Conservation (phyloP, 1,140 invertebrate species). For the Lithobius niger region DNA sequence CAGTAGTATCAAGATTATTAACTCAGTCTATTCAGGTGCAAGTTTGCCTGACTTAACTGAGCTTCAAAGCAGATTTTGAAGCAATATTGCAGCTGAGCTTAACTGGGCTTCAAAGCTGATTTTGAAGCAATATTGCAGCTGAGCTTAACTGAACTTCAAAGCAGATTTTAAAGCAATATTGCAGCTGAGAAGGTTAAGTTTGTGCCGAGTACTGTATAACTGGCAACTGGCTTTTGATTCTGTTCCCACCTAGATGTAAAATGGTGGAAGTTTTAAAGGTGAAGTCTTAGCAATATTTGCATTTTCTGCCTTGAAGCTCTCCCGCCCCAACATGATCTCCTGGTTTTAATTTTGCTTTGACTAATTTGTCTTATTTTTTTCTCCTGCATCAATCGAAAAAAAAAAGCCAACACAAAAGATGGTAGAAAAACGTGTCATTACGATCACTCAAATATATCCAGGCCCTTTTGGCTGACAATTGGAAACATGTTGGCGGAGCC, state of each 20-base stretch:
- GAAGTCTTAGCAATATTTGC: neutral
- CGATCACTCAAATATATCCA: constrained; percentile 2
- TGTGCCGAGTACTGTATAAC: neutral
- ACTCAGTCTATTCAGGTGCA: constrained; percentile 3
- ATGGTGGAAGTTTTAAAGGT: neutral
- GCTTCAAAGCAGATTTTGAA: neutral
- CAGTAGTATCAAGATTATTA: neutral
- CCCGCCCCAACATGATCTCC: neutral
- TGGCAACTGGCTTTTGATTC: neutral
- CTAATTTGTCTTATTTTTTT: neutral
- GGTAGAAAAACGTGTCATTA: constrained; percentile 6
- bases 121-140: neutral
- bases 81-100: neutral
- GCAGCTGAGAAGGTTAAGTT: neutral
- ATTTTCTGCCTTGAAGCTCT: constrained; percentile 6
- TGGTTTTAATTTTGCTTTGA: neutral
- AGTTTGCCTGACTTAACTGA: constrained; percentile 1
- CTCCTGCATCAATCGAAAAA: too few relatives aligned
- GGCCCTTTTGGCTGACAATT: constrained; percentile 5
- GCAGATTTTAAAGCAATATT: neutral
- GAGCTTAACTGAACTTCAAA: neutral
- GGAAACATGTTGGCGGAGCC: constrained; percentile 5
- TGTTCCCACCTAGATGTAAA: neutral
- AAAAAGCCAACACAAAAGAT: constrained; percentile 6
- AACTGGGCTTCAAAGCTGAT: neutral